phyloP scores from a whole-genome alignment of 2,888 invertebrate species.

The Megaustenia siamemsis region DNA sequence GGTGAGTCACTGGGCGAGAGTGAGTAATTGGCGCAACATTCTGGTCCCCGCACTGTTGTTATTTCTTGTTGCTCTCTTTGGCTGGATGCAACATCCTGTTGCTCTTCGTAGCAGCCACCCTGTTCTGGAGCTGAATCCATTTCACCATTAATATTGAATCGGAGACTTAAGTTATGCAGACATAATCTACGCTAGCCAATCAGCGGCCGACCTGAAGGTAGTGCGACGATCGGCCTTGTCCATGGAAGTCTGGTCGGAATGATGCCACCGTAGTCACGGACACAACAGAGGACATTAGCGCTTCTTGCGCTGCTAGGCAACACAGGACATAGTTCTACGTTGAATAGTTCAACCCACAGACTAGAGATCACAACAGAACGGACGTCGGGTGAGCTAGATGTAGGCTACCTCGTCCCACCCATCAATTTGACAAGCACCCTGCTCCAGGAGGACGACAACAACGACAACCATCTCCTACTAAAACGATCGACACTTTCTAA shows the following conservation, averaged over 20 bases:
- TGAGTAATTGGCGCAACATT: constrained; percentile 12
- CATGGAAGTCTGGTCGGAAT: background rate
- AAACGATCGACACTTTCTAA: no score
- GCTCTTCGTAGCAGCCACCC: constrained; percentile 3
- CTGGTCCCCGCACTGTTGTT: background rate
- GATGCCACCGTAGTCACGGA: constrained; percentile 36
- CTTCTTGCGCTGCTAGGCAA: constrained; percentile 31
- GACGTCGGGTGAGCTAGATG: background rate
- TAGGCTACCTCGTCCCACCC: background rate
- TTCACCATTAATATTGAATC: constrained; percentile 33
- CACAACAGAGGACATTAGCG: background rate
- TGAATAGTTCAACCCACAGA: background rate
- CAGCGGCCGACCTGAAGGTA: constrained; percentile 1
- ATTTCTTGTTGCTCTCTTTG: constrained; percentile 15
- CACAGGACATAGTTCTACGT: background rate
- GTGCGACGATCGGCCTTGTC: constrained; percentile 18
- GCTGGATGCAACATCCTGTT: constrained; percentile 23
- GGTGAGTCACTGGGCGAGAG: constrained; percentile 7
- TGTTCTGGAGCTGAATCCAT: background rate
- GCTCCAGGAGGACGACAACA: background rate
- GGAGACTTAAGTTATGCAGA: constrained; percentile 44
- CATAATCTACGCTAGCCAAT: constrained; percentile 39
- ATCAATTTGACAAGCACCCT: background rate
- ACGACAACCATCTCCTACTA: background rate
- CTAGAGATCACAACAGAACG: background rate